Evolutionary conservation across 2,888 invertebrate species (phyloP), one percentile per base, ranked within the genome.

Genomic region (Drosophila cognata): DNA sequence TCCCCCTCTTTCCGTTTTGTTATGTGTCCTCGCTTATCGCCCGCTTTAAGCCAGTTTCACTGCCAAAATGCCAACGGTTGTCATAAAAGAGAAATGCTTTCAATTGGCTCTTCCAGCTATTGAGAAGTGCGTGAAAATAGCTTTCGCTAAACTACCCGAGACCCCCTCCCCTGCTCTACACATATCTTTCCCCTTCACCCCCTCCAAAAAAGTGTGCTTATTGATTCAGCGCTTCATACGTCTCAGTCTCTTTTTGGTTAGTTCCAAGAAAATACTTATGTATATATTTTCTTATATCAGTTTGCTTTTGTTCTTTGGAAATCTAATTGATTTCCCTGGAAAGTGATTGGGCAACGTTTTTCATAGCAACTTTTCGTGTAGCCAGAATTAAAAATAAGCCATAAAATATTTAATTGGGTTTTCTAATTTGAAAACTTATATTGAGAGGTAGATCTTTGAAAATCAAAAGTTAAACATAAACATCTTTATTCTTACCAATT

Each of bases 71-170:
- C 67, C 79, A 74, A 51, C 65, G 58, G 38, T 62, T 67, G 64
- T 67, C 67, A 74, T 79, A 78, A 78, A 71, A 65, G 64, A 43
- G 64, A 71, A 71, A 71, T 65, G 53, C 57, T 75, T 64, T 64
- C 71, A 52, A 78, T 67, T 77, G 69, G 35, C 58, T 55, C 36
- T 59, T 67, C 25, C 21, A 58, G 52, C 67, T 13, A 67, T 53
- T 71, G 71, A 58, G 55, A 63, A 71, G 31, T 71, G 71, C 36
- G 63, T 79, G 77, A 48, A 67, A 79, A 79, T 48, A 43, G 71
- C 41, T 43, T 18, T 57, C 28, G 11, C 18, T 13, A 18, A 6
- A 16, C 13, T 10, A 16, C 0, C 56, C 13, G 1, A 29, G 4
- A 18, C n/a, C 10, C 28, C 1, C 18, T 4, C 7, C 16, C 13